Base-by-base conservation (phyloP, 2,113 vertebrate genomes). In the Andinoacara biseriatus region DNA sequence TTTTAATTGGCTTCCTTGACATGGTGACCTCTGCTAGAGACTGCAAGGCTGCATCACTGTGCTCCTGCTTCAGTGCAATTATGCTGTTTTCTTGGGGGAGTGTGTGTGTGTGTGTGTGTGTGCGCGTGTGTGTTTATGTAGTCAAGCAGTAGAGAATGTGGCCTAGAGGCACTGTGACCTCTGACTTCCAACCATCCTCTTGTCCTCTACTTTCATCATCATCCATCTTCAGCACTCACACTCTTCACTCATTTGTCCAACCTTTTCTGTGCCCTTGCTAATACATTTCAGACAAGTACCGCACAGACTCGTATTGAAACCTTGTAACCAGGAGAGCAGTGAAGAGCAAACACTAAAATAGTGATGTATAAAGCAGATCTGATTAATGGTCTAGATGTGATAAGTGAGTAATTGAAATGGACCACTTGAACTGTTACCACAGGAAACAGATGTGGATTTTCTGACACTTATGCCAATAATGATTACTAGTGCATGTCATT, bases 1-100 rank as follows among this genome's bases (percentile, higher is more conserved):
- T 93, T 91, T 93, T 95, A 95, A 95, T 93, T 94, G 92, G 83
- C 91, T 94, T 90, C 81, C 81, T 84, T 90, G 90, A 94, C 92
- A 88, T 46, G 2, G 43, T 91, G 94, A 95, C 92, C 94, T 90
- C 90, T 92, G 59, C 80, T 77, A 82, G 87, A 85, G 82, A 87
- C 62, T 56, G 84, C 61, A 77, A 62, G 77, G 67, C 85, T 90
- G 78, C 81, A 78, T 72, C 80, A 49, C 65, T 38, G 40, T n/a
- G 82, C 87, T 87, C 40, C 81, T 74, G 82, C 74, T 72, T 58
- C 77, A 67, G 0, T 79, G 72, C 84, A 80, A 79, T 87, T 77
- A 2, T 59, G 49, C 82, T 81, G 46, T 87, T 83, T 31, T 72
- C 11, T 31, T 43, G 38, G 43, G 9, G 58, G 43, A 22, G 11